These are phyloP conservation scores for Clarias pachynema DNA, from an alignment of 2,797 vertebrate species.

Conservation along the genomic window DNA sequence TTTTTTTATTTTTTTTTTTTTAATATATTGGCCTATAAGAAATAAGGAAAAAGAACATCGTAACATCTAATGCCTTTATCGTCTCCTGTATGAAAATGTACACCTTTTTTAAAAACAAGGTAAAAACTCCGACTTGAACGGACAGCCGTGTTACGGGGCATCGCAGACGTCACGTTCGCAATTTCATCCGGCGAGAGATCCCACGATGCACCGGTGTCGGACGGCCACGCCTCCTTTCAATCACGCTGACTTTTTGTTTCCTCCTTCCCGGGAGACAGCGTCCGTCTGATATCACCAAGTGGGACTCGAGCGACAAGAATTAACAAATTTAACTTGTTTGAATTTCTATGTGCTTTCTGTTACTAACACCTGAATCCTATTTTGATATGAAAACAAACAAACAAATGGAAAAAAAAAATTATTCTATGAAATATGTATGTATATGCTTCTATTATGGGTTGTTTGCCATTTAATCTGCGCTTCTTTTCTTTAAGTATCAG, in stretches of 20 bases:
- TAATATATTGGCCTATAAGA: constrained; percentile 59
- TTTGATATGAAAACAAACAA: constrained; percentile 25
- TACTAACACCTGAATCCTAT: constrained; percentile 65
- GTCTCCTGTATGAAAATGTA: constrained; percentile 34
- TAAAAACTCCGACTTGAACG: neutral
- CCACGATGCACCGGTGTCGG: constrained; percentile 24
- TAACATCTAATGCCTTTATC: constrained; percentile 26
- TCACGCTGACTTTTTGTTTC: constrained; percentile 30
- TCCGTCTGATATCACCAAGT: constrained; percentile 37
- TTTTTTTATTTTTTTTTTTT: constrained; percentile 69
- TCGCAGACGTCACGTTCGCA: neutral
- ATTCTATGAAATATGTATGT: constrained; percentile 20
- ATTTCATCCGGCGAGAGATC: neutral
- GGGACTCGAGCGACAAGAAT: constrained; percentile 32
- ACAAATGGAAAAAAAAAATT: neutral
- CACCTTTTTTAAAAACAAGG: constrained; percentile 22
- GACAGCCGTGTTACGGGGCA: neutral
- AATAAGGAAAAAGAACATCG: neutral
- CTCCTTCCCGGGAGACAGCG: constrained; percentile 31
- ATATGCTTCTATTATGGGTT: constrained; percentile 23
- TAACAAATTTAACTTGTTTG: constrained; percentile 46
- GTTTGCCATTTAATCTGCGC: constrained; percentile 20
- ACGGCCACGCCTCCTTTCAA: constrained; percentile 35
- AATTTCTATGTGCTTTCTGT: constrained; percentile 61
- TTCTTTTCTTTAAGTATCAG: constrained; percentile 15